Evolutionary conservation across 2,888 invertebrate species (phyloP), one percentile per base, ranked within the genome.

Genomic region (Synanthedon andrenaeformis): DNA sequence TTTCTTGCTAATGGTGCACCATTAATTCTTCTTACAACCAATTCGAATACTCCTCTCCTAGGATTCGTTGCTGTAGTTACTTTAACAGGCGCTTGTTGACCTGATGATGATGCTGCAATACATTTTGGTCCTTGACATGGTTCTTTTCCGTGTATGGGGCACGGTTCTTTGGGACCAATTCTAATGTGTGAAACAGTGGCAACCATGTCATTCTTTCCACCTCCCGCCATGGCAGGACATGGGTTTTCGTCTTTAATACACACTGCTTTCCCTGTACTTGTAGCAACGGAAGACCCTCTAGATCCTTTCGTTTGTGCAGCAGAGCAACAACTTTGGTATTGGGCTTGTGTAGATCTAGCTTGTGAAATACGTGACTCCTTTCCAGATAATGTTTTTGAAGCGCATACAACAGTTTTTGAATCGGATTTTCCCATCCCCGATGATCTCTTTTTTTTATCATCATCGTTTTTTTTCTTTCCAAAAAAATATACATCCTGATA

Each of bases 1-100:
- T 85, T 85, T 58, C 64, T 83, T 10, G 86, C 86, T 14, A 86
- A 65, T 12, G 84, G 82, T 35, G 83, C 82, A 28, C 84, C 85
- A 17, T 66, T 79, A 55, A 85, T 66, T 66, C 70, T 76, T 48
- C 85, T 76, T 56, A 87, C 72, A 3, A 84, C 81, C 54, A 87
- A 59, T 66, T 87, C 86, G 58, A 86, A 87, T 23, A 87, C 86
- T 17, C 86, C 86, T 52, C 82, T 72, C 12, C 86, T 74, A 4
- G 84, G 77, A 67, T 87, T 87, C 42, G 67, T 70, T 19, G 66
- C 67, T 17, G 74, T 74, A 5, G 78, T 69, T 10, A 87, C 71
- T 62, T 80, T 82, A 4, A 86, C 79, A 17, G 80, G 76, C 35
- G 69, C 77, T 55, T 74, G 68, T 56, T 74, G 69, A 55, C 63